Evolutionary conservation across 2,888 invertebrate genomes (phyloP).

Genomic region (Mantis religiosa): DNA sequence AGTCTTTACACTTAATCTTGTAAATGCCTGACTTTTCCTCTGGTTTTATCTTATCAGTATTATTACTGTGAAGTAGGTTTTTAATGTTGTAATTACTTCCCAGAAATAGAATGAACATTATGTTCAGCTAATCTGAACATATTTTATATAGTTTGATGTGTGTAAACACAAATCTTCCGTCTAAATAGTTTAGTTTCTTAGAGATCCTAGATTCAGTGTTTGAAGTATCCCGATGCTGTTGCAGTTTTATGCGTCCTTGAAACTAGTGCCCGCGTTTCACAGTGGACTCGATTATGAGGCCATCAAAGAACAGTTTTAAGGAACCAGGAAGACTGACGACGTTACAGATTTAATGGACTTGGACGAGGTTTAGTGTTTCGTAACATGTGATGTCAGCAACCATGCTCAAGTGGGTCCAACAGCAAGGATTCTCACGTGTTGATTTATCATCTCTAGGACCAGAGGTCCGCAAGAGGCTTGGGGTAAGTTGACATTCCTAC

Average conservation of each 20-base stretch:
- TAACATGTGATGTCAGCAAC: not conserved
- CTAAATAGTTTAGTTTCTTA: too few species aligned
- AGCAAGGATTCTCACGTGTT: not conserved
- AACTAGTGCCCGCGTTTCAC: not conserved
- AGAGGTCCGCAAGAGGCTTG: not conserved
- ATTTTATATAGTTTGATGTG: too few species aligned
- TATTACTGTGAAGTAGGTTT: too few species aligned
- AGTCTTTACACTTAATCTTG: too few species aligned
- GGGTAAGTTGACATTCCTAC: not conserved
- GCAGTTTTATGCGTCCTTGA: not conserved
- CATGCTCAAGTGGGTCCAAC: slow-evolving; percentile 23
- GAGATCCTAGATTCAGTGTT: not conserved
- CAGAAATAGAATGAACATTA: too few species aligned
- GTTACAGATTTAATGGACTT: not conserved
- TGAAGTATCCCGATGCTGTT: not conserved
- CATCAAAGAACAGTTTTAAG: not conserved
- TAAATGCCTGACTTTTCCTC: too few species aligned
- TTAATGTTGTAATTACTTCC: too few species aligned
- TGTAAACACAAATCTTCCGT: too few species aligned
- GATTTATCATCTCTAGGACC: not conserved
- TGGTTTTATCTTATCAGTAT: too few species aligned
- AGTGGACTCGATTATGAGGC: not conserved
- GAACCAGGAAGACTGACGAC: not conserved
- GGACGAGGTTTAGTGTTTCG: not conserved
- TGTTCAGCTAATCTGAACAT: too few species aligned